Conservation (phyloP, 1,140 invertebrate genomes). For the Pissodes strobi region DNA sequence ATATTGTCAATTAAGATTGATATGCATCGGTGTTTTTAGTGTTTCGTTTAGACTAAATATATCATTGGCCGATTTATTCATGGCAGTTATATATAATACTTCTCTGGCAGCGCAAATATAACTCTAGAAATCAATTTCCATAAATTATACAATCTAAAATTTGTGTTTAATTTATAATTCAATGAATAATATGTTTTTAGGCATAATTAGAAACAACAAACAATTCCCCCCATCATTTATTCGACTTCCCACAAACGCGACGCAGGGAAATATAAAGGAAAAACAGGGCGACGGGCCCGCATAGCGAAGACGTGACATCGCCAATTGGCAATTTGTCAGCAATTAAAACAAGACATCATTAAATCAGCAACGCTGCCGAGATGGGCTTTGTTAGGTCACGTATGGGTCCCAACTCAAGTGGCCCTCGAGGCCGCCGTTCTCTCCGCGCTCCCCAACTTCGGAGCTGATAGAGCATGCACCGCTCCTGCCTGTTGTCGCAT, state of each 20-base stretch:
- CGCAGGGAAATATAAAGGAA: neutral
- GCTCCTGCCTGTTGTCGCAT: slow-evolving; percentile 4
- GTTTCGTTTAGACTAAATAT: too few species aligned
- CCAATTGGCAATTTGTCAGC: slow-evolving; percentile 58
- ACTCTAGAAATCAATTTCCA: too few species aligned
- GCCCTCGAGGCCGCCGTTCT: slow-evolving; percentile 20
- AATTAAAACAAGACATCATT: slow-evolving; percentile 59
- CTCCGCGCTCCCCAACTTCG: slow-evolving; percentile 5
- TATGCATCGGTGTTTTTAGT: too few species aligned
- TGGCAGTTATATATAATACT: too few species aligned
- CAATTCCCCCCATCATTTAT: too few species aligned
- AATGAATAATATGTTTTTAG: slow-evolving; percentile 1
- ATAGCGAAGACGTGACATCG: slow-evolving; percentile 32
- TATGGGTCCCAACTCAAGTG: slow-evolving; percentile 45
- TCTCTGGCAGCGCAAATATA: too few species aligned
- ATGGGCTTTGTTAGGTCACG: slow-evolving; percentile 57
- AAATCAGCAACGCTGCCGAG: slow-evolving; percentile 52
- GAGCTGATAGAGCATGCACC: slow-evolving; percentile 39
- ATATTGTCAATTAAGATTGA: too few species aligned
- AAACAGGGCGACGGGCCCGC: slow-evolving; percentile 3
- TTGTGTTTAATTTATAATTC: too few species aligned
- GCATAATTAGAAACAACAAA: too few species aligned
- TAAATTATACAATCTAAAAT: too few species aligned
- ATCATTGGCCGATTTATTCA: too few species aligned
- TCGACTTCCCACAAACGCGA: too few species aligned